These are phyloP conservation scores for Mantis religiosa DNA, from an alignment of 2,888 invertebrate species.

Conservation along the genomic window DNA sequence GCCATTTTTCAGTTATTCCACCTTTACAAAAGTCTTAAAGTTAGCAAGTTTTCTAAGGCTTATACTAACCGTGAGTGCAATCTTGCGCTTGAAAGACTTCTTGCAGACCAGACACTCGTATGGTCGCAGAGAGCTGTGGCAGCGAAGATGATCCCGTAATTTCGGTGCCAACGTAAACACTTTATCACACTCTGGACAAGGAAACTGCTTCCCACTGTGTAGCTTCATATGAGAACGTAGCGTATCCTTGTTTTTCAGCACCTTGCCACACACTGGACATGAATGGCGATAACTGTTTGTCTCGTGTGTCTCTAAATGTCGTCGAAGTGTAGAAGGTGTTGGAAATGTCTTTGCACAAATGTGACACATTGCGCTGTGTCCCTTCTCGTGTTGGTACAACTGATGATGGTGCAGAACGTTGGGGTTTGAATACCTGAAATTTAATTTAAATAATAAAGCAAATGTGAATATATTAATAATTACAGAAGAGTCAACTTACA, in stretches of 20 bases:
- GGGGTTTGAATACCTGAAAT: background rate
- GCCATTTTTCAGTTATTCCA: too few species aligned
- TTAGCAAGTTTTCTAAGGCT: too few species aligned
- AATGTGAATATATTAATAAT: background rate
- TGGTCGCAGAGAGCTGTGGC: constrained; percentile 16
- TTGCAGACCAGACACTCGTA: constrained; percentile 21
- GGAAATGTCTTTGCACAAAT: constrained; percentile 19
- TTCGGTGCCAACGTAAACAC: constrained; percentile 11
- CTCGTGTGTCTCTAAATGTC: constrained; percentile 12
- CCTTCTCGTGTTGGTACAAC: background rate
- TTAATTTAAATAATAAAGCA: background rate
- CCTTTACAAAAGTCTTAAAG: too few species aligned
- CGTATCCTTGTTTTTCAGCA: background rate
- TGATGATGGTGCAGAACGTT: background rate
- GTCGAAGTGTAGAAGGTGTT: background rate
- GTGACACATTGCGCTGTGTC: constrained; percentile 10
- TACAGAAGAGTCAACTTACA: background rate
- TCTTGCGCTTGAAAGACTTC: constrained; percentile 23
- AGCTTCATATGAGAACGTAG: constrained; percentile 20
- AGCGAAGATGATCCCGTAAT: constrained; percentile 12
- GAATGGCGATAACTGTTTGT: background rate
- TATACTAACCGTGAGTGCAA: constrained; percentile 20
- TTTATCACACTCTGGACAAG: constrained; percentile 23
- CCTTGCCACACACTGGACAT: background rate
- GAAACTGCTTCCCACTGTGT: constrained; percentile 39